Base-by-base conservation (phyloP, 1,140 invertebrate species). In the Drosophila guanche region DNA sequence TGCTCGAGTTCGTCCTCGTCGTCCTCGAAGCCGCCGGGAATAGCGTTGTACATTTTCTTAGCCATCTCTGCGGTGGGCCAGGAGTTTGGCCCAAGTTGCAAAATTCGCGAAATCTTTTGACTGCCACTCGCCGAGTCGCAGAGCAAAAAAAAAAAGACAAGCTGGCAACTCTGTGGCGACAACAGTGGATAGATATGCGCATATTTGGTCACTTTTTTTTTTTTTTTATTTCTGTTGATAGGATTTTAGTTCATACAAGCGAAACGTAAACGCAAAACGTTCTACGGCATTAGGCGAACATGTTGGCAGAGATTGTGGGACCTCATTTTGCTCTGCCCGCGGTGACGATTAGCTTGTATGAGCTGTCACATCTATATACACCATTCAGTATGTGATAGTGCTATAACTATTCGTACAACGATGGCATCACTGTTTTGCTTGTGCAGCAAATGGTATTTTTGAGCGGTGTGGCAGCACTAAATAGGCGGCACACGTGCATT, bases 1-100 rank as follows among this genome's bases (percentile, higher is more conserved):
- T 43, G 47, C 0, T 89, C 83, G 8, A 89, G 27, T 27, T 86
- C 57, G 0, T 88, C 73, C 5, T 90, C 89, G 7, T 89, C 85
- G 1, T 79, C 79, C 58, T 90, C 89, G 33, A 59, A 74, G 52
- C 89, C 89, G 46, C 71, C 89, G 53, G 89, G 89, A 23, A 90
- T 57, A 48, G 61, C 66, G 10, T 62, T 75, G 41, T 42, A 47
- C 22, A 52, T 51, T 16, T 40, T 22, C n/a, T 16, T 42, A 16
- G 55, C 69, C 69, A 72, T 72, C 45, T 71, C 62, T 46, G 59
- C 70, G 62, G 47, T 27, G n/a, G 42, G 29, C 29, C 42, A 14
- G 6, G 14, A 27, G 4, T 14, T 25, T 41, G 41, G 46, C 14
- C 16, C 23, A 41, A 29, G 25, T 37, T 22, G 45, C 27, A 27